Evolutionary conservation across 2,888 invertebrate species (phyloP).

Genomic region (Andrena haemorrhoa): DNA sequence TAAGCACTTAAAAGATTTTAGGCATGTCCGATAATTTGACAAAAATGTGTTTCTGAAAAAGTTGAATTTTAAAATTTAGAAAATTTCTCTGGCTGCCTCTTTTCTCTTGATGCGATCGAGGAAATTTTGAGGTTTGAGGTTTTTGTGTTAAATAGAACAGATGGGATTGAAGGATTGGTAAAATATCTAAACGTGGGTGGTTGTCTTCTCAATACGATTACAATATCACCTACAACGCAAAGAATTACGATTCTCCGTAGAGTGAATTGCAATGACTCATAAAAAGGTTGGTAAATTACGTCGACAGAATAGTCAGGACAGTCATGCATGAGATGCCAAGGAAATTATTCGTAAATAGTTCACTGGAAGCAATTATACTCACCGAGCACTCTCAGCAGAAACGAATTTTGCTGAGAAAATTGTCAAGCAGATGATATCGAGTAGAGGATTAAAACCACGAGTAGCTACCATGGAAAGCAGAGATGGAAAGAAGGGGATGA

Average conservation of each 20-base stretch:
- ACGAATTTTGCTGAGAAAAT: too few relatives aligned
- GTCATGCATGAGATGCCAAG: slow-evolving; percentile 32
- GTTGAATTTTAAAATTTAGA: too few relatives aligned
- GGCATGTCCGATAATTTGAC: too few relatives aligned
- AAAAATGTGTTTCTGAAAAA: too few relatives aligned
- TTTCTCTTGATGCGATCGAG: neutral
- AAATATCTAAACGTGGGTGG: neutral
- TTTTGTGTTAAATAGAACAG: too few relatives aligned
- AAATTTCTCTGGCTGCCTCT: too few relatives aligned
- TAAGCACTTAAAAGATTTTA: too few relatives aligned
- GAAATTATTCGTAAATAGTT: slow-evolving; percentile 33
- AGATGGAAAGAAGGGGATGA: too few relatives aligned
- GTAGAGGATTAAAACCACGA: too few relatives aligned
- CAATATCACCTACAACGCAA: neutral
- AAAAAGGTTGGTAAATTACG: slow-evolving; percentile 14
- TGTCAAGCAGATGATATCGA: too few relatives aligned
- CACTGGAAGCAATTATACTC: slow-evolving; percentile 21
- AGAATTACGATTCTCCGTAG: neutral
- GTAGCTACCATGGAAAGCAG: too few relatives aligned
- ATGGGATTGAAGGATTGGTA: too few relatives aligned
- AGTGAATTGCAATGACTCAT: slow-evolving; percentile 34
- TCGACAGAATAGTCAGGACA: slow-evolving; percentile 26
- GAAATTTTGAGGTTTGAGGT: neutral
- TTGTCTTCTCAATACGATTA: neutral
- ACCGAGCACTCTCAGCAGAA: neutral